Percentiles rank a stretch among this genome's conserved stretches.
Evolutionary conservation across 2,113 vertebrate genomes (phyloP).

Genomic region (Dunckerocampus dactyliophorus): DNA sequence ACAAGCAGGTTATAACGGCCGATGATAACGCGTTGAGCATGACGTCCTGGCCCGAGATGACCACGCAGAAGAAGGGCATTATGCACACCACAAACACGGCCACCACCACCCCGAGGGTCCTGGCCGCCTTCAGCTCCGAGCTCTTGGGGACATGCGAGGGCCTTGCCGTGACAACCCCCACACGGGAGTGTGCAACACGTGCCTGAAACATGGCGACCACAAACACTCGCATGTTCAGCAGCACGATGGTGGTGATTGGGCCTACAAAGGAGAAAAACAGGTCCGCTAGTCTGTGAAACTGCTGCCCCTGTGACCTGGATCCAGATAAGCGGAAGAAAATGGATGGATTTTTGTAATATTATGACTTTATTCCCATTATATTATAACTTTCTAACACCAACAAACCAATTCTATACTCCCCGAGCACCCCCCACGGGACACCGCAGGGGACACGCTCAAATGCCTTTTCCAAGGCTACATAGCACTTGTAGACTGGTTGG

Average conservation of each 20-base stretch:
- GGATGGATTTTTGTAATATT: too few relatives aligned
- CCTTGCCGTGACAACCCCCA: not conserved
- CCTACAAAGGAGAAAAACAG: conserved; percentile 10
- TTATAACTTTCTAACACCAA: too few relatives aligned
- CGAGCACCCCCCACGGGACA: too few relatives aligned
- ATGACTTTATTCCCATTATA: too few relatives aligned
- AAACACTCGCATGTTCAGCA: conserved; percentile 37
- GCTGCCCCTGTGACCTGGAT: too few relatives aligned
- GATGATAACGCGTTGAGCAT: not conserved
- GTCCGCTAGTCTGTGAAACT: not conserved
- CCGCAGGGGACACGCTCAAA: too few relatives aligned
- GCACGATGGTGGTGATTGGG: conserved; percentile 12
- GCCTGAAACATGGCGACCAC: conserved; percentile 29
- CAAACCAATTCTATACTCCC: too few relatives aligned
- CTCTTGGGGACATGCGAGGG: not conserved
- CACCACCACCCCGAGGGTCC: conserved; percentile 19
- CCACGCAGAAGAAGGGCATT: conserved; percentile 15
- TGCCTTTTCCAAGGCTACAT: too few relatives aligned
- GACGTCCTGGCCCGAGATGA: not conserved
- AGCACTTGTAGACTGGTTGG: too few relatives aligned
- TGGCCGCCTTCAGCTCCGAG: conserved; percentile 33
- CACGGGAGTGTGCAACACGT: conserved; percentile 13
- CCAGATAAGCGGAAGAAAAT: too few relatives aligned
- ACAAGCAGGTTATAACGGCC: conserved; percentile 1
- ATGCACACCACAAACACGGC: conserved; percentile 20